Conservation (phyloP, 1,140 invertebrate species). For the Cyrtorhinus lividipennis region DNA sequence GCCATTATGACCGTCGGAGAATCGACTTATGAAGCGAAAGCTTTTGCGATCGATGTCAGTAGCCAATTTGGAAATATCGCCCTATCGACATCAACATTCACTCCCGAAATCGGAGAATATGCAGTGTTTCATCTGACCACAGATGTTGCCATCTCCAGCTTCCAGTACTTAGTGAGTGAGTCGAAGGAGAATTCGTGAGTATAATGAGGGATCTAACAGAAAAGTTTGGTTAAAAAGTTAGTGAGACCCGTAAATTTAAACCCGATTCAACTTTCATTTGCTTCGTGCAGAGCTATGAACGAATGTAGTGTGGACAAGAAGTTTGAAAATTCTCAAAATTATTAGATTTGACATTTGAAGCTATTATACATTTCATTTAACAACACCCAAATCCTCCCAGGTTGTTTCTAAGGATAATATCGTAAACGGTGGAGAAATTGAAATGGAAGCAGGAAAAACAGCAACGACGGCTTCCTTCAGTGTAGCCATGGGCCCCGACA, state of each 20-base stretch:
- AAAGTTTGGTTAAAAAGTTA: no score
- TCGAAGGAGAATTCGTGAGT: neutral
- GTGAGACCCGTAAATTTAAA: no score
- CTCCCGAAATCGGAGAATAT: constrained; percentile 32
- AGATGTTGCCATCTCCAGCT: constrained; percentile 32
- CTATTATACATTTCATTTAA: no score
- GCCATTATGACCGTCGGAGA: constrained; percentile 29
- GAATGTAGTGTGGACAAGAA: no score
- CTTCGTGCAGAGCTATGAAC: no score
- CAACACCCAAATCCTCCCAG: no score
- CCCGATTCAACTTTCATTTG: no score
- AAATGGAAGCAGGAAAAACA: constrained; percentile 23
- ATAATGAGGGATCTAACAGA: no score
- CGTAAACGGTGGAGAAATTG: constrained; percentile 29
- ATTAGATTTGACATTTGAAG: no score
- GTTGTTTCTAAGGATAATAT: constrained; percentile 35
- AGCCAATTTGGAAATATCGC: constrained; percentile 26
- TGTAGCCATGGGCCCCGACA: constrained; percentile 34
- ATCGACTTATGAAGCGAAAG: constrained; percentile 26
- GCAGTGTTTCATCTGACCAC: constrained; percentile 34
- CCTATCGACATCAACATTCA: constrained; percentile 30
- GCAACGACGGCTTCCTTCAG: constrained; percentile 31
- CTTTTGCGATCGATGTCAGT: constrained; percentile 26
- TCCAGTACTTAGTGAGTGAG: constrained; percentile 34
- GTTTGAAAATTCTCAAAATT: no score